phyloP scores from a whole-genome alignment of 2,797 vertebrate genomes.

The Buceros bicornis region DNA sequence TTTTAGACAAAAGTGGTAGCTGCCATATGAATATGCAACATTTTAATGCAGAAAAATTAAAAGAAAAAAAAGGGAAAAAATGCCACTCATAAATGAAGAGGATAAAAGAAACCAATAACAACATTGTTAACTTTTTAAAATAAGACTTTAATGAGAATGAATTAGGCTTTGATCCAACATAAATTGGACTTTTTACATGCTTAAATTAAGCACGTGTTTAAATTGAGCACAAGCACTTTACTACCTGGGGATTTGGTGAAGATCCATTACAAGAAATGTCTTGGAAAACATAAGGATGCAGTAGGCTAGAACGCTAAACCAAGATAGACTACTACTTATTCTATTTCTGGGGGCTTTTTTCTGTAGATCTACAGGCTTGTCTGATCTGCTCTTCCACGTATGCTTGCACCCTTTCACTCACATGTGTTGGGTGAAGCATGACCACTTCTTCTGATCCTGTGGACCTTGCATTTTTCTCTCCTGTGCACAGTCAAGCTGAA shows the following conservation, averaged over 20 bases:
- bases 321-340: neutral
- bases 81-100: neutral
- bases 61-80: neutral
- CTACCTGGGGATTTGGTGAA: constrained; percentile 25
- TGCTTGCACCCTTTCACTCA: fast-evolving
- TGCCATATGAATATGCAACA: neutral
- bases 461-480: neutral
- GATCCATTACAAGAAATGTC: neutral
- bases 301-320: neutral
- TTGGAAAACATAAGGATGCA: neutral
- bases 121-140: neutral
- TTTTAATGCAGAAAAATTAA: neutral
- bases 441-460: neutral
- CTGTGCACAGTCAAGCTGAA: neutral
- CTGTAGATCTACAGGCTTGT: neutral
- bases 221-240: neutral
- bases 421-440: fast-evolving
- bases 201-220: constrained; percentile 30
- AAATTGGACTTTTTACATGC: constrained; percentile 1
- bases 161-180: neutral
- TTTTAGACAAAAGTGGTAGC: neutral
- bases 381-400: neutral
- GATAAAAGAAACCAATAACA: neutral
- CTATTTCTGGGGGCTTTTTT: neutral
- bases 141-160: neutral